These are phyloP conservation scores for Helarctos malayanus DNA, from an alignment of 2,797 vertebrate species.

Conservation along the genomic window DNA sequence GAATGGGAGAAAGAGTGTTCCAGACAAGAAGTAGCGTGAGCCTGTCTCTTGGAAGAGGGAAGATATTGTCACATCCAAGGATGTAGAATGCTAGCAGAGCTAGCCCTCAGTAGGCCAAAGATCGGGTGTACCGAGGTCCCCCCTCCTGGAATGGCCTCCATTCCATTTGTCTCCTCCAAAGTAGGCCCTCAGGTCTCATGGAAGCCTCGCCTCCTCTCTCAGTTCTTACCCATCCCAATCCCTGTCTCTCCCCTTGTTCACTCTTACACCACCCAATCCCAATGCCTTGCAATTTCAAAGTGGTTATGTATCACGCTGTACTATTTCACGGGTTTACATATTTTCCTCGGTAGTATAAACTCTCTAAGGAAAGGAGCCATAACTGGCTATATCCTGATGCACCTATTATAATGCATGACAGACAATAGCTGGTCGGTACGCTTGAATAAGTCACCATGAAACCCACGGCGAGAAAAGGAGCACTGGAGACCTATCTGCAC, in stretches of 20 bases:
- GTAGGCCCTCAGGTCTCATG: not conserved
- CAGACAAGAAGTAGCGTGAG: not conserved
- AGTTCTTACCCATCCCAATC: not conserved
- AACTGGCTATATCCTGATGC: not conserved
- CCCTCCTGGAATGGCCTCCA: not conserved
- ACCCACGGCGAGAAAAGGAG: not conserved
- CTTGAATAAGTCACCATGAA: not conserved
- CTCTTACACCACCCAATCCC: not conserved
- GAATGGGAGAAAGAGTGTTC: not conserved
- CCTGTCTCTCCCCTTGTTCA: not conserved
- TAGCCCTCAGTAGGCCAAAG: not conserved
- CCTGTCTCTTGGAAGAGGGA: not conserved
- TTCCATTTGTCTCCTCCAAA: not conserved
- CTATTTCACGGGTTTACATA: not conserved
- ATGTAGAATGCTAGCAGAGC: not conserved
- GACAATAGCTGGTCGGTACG: not conserved
- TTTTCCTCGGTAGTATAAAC: not conserved
- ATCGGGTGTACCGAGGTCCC: accelerated
- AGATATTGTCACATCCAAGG: not conserved
- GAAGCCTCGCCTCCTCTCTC: not conserved
- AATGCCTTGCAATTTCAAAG: not conserved
- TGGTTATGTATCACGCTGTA: not conserved
- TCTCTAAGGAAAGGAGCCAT: not conserved
- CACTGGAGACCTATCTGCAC: not conserved
- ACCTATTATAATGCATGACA: not conserved